Conservation (phyloP, 2,113 vertebrate species). For the Rousettus leschenaultii region DNA sequence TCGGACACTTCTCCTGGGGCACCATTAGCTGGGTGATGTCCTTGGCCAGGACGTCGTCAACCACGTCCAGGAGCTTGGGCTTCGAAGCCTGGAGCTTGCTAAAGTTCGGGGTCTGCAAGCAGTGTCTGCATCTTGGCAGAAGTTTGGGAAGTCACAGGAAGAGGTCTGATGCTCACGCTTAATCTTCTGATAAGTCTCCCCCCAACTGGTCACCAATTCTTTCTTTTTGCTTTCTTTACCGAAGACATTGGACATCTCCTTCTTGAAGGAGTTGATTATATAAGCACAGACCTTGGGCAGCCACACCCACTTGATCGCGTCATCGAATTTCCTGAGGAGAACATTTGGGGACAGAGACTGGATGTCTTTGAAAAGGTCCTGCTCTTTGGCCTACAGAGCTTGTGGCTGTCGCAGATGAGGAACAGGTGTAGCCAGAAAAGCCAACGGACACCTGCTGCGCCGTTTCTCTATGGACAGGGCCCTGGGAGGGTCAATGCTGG, state of each 20-base stretch:
- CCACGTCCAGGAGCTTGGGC: constrained; percentile 84
- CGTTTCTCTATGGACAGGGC: neutral
- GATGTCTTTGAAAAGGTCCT: neutral
- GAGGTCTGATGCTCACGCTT: constrained; percentile 93
- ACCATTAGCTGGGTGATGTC: constrained; percentile 90
- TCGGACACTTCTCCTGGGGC: constrained; percentile 87
- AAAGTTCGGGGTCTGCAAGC: constrained; percentile 87
- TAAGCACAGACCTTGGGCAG: constrained; percentile 89
- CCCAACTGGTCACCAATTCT: constrained; percentile 88
- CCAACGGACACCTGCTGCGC: neutral
- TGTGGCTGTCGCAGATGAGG: neutral
- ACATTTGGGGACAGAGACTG: neutral
- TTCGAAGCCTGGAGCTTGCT: constrained; percentile 86
- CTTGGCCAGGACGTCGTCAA: constrained; percentile 89
- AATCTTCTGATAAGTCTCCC: constrained; percentile 88
- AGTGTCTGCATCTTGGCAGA: constrained; percentile 91
- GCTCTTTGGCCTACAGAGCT: too few species aligned
- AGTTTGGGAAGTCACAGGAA: constrained; percentile 90
- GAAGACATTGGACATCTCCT: constrained; percentile 92
- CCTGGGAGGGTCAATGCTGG: fast-evolving
- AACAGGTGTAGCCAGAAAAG: neutral
- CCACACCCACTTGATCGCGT: too few species aligned
- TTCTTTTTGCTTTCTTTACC: constrained; percentile 93
- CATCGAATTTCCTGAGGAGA: too few species aligned
- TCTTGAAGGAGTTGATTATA: constrained; percentile 92